Evolutionary conservation across 2,797 vertebrate genomes (phyloP), one percentile per base, ranked within the genome.

Genomic region (Borostomias antarcticus): DNA sequence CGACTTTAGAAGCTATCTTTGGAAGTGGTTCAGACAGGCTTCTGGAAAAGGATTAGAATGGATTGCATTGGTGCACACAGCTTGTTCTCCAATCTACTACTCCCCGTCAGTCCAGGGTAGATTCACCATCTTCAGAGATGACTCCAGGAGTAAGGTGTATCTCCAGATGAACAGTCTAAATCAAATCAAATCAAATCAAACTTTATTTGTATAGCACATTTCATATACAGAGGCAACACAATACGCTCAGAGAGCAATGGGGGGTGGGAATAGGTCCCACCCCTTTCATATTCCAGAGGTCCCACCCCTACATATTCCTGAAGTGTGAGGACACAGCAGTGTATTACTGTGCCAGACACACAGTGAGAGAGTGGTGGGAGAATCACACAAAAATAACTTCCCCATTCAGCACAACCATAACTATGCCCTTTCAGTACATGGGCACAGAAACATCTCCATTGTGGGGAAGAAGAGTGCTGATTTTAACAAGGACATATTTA

Each of bases 11-110:
- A 47, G 37, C n/a, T 63, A 30, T 54, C 69, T 56, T 50, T 57
- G 74, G 32, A 69, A 79, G 65, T 85, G 79, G 83, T 79, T 85
- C 43, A 68, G 65, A 56, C 78, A 83, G 71, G 71, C 66, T 66
- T 61, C 78, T 21, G 67, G 62, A 19, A 67, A 25, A 48, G 78
- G 57, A 17, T 54, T 77, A 15, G 72, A 80, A 47, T 80, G 78
- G 78, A 77, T 77, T 19, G 78, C 70, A 0, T 0, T 0, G 0
- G 78, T 78, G 25, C 32, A 65, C 0, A 1, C 21, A 10, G 0
- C 0, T 58, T 64, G 70, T 11, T 74, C 66, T 35, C 10, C 62
- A 37, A 69, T 68, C 7, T 10, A 6, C 29, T 76, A 64, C 65
- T 60, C 73, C 56, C 69, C 73, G 70, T 69, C 75, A 10, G 62